These are phyloP conservation scores for Papilio polyxenes DNA, from an alignment of 1,140 invertebrate genomes.

Conservation along the genomic window DNA sequence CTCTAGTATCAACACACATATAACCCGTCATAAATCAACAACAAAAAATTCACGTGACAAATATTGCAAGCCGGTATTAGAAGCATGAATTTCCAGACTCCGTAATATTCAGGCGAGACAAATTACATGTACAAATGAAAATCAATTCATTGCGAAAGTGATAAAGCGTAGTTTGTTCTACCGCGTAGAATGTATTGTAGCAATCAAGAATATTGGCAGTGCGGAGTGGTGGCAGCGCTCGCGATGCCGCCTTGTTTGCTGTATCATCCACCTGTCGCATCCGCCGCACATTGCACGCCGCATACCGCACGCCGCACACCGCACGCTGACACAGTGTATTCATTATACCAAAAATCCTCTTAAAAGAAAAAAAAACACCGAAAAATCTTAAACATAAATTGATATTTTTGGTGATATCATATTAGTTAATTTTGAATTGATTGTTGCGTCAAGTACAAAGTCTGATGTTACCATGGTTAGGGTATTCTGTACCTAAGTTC, in stretches of 20 bases:
- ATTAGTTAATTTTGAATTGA: too few species aligned
- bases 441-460: too few species aligned
- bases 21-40: not conserved
- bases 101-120: not conserved
- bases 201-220: constrained; percentile 9
- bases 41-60: not conserved
- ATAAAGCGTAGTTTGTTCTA: not conserved
- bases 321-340: not conserved
- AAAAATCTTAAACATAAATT: too few species aligned
- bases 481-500: too few species aligned
- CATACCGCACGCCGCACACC: too few species aligned
- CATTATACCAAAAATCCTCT: not conserved
- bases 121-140: not conserved
- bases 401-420: too few species aligned
- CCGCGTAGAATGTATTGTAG: not conserved
- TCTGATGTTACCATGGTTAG: too few species aligned
- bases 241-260: not conserved
- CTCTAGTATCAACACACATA: not conserved
- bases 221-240: not conserved
- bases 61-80: constrained; percentile 13
- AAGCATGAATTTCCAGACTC: not conserved
- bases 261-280: constrained; percentile 21
- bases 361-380: too few species aligned
- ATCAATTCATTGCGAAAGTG: not conserved
- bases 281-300: not conserved